phyloP scores from a whole-genome alignment of 2,113 vertebrate species.

The Tonatia bakeri region DNA sequence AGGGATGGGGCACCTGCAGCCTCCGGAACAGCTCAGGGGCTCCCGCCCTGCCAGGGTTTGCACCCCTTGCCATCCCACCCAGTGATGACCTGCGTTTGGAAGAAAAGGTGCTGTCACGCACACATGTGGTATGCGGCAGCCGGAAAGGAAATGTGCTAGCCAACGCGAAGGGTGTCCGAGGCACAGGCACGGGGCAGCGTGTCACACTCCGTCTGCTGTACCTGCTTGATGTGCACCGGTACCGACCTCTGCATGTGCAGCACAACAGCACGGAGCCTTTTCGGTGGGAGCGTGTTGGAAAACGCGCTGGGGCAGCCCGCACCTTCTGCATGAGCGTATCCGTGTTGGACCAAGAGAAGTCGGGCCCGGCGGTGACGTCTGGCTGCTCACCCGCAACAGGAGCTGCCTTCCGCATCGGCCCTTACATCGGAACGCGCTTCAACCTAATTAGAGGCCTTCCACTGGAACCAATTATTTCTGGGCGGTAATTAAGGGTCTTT shows the following conservation, averaged over 20 bases:
- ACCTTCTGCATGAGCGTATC: slow-evolving; percentile 47
- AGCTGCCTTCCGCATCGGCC: slow-evolving; percentile 36
- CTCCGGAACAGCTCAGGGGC: too few species aligned
- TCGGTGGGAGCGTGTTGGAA: not conserved
- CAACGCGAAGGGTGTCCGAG: not conserved
- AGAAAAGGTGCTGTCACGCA: not conserved
- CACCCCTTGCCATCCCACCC: not conserved
- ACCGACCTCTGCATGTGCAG: not conserved
- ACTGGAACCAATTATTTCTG: slow-evolving; percentile 76
- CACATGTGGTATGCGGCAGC: not conserved
- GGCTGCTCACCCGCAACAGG: slow-evolving; percentile 41
- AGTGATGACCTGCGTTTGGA: not conserved
- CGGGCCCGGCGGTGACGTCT: slow-evolving; percentile 51
- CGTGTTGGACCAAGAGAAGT: slow-evolving; percentile 53
- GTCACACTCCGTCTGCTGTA: not conserved
- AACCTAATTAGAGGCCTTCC: slow-evolving; percentile 75
- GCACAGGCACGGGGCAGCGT: not conserved
- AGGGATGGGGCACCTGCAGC: too few species aligned
- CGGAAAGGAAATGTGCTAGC: not conserved
- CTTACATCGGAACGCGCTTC: slow-evolving; percentile 55
- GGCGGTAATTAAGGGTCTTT: slow-evolving; percentile 73
- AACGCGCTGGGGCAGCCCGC: not conserved
- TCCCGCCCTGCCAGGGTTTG: too few species aligned
- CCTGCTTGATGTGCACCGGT: not conserved
- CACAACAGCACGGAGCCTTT: not conserved